Conservation (phyloP, 2,888 invertebrate species). For the Stomorhina lunata region DNA sequence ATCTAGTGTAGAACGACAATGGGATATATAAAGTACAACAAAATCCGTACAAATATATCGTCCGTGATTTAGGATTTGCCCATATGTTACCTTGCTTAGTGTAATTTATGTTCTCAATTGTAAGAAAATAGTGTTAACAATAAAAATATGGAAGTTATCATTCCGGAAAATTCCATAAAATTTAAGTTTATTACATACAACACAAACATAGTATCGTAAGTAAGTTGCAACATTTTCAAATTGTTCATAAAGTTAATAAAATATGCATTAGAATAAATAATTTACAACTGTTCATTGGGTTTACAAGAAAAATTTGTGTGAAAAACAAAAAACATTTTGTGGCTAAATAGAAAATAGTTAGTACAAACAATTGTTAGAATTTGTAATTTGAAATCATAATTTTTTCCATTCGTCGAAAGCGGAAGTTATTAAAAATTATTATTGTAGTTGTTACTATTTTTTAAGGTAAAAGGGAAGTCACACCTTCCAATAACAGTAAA, state of each 20-base stretch:
- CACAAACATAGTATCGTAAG: not conserved
- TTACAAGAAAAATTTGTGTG: not conserved
- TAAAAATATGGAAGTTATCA: too few relatives aligned
- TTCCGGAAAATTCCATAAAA: too few relatives aligned
- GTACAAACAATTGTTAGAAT: too few relatives aligned
- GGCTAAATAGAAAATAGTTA: too few relatives aligned
- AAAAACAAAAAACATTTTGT: not conserved
- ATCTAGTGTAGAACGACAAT: too few relatives aligned
- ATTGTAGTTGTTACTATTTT: not conserved
- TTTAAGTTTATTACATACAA: too few relatives aligned
- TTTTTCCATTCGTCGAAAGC: constrained; percentile 8
- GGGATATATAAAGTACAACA: too few relatives aligned
- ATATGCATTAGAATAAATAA: not conserved
- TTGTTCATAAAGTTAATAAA: not conserved
- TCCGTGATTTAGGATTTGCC: too few relatives aligned
- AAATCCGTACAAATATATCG: too few relatives aligned
- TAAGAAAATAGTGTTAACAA: too few relatives aligned
- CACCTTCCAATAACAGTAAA: constrained; percentile 59
- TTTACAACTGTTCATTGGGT: not conserved
- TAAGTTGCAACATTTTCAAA: not conserved
- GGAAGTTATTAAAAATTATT: constrained; percentile 44
- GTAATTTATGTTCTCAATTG: too few relatives aligned
- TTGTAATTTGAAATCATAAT: constrained; percentile 4
- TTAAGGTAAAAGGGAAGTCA: constrained; percentile 49
- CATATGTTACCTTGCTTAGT: too few relatives aligned